phyloP scores from a whole-genome alignment of 2,888 invertebrate species.

The Dioctria linearis region DNA sequence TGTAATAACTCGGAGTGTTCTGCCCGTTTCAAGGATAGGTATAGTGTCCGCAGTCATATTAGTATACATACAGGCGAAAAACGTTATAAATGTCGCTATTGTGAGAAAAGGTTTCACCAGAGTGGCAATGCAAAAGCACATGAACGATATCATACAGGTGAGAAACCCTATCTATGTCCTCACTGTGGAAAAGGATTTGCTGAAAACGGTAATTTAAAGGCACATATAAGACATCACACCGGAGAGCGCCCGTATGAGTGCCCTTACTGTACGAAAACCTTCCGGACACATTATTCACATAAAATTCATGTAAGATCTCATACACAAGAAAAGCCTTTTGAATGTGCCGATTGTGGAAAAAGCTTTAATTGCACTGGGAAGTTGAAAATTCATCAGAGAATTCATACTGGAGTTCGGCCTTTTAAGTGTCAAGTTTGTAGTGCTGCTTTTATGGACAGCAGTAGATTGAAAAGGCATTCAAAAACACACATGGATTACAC shows the following conservation, averaged over 20 bases:
- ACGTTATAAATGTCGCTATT: conserved; percentile 57
- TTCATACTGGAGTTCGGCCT: conserved; percentile 57
- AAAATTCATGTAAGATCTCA: conserved; percentile 58
- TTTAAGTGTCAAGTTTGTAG: conserved; percentile 56
- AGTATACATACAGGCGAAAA: conserved; percentile 56
- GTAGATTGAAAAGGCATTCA: conserved; percentile 56
- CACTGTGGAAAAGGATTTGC: conserved; percentile 58
- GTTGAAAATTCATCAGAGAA: conserved; percentile 56
- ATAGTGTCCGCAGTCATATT: conserved; percentile 56
- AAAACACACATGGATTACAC: conserved; percentile 53
- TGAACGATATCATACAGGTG: conserved; percentile 58
- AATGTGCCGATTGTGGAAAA: conserved; percentile 56
- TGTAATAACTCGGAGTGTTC: conserved; percentile 55
- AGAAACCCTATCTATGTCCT: conserved; percentile 58
- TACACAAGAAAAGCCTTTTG: conserved; percentile 57
- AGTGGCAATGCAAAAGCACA: conserved; percentile 57
- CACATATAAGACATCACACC: conserved; percentile 58
- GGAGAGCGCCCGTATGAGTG: conserved; percentile 58
- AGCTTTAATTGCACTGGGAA: conserved; percentile 58
- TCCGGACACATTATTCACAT: conserved; percentile 57
- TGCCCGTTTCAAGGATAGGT: conserved; percentile 57
- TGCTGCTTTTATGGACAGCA: conserved; percentile 57
- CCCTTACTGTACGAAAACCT: conserved; percentile 54
- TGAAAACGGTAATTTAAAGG: conserved; percentile 57
- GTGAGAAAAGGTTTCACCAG: conserved; percentile 58